Evolutionary conservation across 2,888 invertebrate genomes (phyloP), one percentile per base, ranked within the genome.

Genomic region (Elmis aenea): DNA sequence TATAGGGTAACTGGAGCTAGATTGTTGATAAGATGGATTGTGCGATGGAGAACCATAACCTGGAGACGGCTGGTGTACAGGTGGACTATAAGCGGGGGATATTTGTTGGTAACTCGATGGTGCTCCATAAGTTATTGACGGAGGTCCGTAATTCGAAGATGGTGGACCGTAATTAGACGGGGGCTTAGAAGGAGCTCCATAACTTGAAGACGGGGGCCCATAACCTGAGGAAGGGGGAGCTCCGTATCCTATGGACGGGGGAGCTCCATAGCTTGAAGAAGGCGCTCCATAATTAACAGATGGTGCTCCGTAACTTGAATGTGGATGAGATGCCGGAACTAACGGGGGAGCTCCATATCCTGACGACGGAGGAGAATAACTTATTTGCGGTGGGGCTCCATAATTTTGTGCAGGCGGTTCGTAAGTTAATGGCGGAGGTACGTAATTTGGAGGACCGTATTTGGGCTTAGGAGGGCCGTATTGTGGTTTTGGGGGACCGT

Each of bases 401-500:
- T 46, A 45, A 14, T 15, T 35, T 18, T 5, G 18, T 8, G 18
- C 5, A 2, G 45, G 45, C 3, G 45, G 14, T 11, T 36, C 44
- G 18, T 44, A 44, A 14, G 16, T 25, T 5, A 21, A 10, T 8
- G 18, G 18, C 18, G 18, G 18, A 18, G 18, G 8, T 6, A 8
- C 18, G 18, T 6, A 18, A 6, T 44, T 46, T 15, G 54, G 55
- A 10, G 47, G 41, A 2, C 47, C 47, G 26, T 51, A 49, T 18
- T 29, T 34, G 2, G 47, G 41, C 29, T 37, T 48, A 21, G 52
- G 50, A n/a, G 50, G 50, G 2, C 52, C 53, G 32, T 54, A 55
- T 13, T 43, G 46, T n/a, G 50, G 42, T 31, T 43, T 51, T n/a
- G 55, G 53, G 3, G 52, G 46, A 3, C 51, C 52, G 31, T 53